Evolutionary conservation across 2,113 vertebrate species (phyloP), one percentile per base, ranked within the genome.

Genomic region (Rhegmatorhina hoffmannsi): DNA sequence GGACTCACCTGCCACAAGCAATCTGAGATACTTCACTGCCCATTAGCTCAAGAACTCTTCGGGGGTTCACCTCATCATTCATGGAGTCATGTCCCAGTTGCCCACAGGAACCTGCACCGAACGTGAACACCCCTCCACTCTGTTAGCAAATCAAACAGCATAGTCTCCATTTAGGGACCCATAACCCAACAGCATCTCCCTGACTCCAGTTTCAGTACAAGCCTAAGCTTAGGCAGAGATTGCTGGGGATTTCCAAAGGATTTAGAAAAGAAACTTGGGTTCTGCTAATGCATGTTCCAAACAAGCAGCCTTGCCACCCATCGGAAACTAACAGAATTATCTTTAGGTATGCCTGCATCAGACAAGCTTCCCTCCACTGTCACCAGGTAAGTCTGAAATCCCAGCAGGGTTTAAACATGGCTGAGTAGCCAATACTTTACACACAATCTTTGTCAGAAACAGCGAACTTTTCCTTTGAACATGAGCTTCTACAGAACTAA

Each of bases 61-160:
- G 98, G 90, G 99, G 99, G 94, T 99, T 97, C 82, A 98, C 98
- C 89, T 99, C 99, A 49, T 98, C 98, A 46, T 98, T 98, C 97
- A 97, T 98, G 82, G 98, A 99, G 88, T 98, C 98, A 7, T 99
- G 99, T 53, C 99, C 99, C 95, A 99, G 98, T 73, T 99, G 99
- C 73, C 99, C 99, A 1, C 97, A 98, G 9, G 98, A 98, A 68
- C 99, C 99, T 49, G 98, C 98, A 53, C 99, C 99, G 95, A 99
- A 99, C 7, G 99, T 99, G 97, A 99, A 99, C 96, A 99, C 97
- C 50, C 99, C 99, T 53, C 99, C 99, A 84, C 98, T 98, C 99
- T 99, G 94, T 77, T 89, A 93, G 92, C 90, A 96, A 97, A 97
- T 50, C 90, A 94, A 90, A 97, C 91, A 97, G 94, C 78, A 94